Evolutionary conservation across 2,888 invertebrate genomes (phyloP).

Genomic region (Ischnus inquisitorius): DNA sequence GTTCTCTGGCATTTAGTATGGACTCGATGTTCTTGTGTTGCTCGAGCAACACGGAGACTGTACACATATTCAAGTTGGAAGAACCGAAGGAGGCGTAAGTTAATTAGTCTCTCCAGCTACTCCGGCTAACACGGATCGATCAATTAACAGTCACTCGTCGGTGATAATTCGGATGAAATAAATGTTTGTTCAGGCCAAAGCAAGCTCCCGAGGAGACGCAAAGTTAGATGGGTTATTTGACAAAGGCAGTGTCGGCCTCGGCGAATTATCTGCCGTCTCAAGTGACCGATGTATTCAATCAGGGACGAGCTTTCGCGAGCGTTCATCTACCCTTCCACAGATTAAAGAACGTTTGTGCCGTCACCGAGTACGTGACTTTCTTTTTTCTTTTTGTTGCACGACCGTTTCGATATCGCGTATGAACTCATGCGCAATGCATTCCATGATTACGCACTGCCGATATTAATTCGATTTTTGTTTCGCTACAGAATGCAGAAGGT

Average conservation of each 20-base stretch:
- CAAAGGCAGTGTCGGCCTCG: conserved; percentile 92
- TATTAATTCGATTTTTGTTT: neutral
- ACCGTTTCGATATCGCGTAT: no score
- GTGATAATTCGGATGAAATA: neutral
- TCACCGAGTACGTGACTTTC: conserved; percentile 89
- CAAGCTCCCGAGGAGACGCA: conserved; percentile 85
- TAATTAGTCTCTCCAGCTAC: conserved; percentile 22
- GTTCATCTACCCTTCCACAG: conserved; percentile 96
- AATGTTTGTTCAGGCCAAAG: conserved; percentile 71
- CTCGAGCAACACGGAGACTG: conserved; percentile 99
- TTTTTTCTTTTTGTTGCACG: conserved; percentile 28
- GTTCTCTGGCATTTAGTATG: conserved; percentile 96
- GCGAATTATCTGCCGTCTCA: conserved; percentile 95
- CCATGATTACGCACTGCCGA: neutral
- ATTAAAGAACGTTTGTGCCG: conserved; percentile 94
- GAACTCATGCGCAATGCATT: neutral
- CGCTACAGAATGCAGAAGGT: conserved; percentile 90
- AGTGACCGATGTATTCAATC: conserved; percentile 98
- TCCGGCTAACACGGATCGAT: neutral
- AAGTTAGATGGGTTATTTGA: conserved; percentile 97
- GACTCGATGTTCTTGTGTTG: conserved; percentile 96
- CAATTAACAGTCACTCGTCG: neutral
- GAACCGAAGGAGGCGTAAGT: conserved; percentile 89
- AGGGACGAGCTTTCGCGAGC: conserved; percentile 97
- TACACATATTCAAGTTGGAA: conserved; percentile 98